These are phyloP conservation scores for Chaetodon trifascialis DNA, from an alignment of 2,113 vertebrate species.

Conservation along the genomic window DNA sequence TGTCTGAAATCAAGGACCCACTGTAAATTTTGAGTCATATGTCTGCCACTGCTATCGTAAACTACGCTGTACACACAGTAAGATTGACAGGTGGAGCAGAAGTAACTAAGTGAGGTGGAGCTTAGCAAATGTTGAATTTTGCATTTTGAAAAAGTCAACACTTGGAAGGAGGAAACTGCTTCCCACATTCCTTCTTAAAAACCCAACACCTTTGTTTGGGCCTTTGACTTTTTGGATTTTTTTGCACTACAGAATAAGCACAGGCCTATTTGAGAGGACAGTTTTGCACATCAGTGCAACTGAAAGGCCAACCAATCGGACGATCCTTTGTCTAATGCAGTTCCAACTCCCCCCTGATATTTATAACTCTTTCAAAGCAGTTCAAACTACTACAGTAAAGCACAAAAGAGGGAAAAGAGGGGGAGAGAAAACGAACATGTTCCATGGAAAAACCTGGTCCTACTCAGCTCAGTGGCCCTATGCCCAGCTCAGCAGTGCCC, in stretches of 20 bases:
- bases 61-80: too few relatives aligned
- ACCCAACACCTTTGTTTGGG: neutral
- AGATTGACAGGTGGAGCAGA: too few relatives aligned
- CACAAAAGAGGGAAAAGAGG: constrained; percentile 22
- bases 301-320: neutral
- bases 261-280: neutral
- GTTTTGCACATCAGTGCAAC: neutral
- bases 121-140: too few relatives aligned
- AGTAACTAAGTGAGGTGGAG: too few relatives aligned
- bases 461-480: constrained; percentile 60
- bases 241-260: neutral
- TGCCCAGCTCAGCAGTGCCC: constrained; percentile 58
- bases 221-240: neutral
- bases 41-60: neutral
- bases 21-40: neutral
- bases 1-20: neutral
- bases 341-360: constrained; percentile 11
- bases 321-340: neutral
- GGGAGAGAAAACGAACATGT: constrained; percentile 40
- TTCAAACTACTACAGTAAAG: constrained; percentile 38
- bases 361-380: constrained; percentile 36
- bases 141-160: too few relatives aligned
- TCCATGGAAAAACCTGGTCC: constrained; percentile 75
- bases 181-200: neutral
- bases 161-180: too few relatives aligned